These are phyloP conservation scores for Dinoponera quadriceps DNA, from an alignment of 1,140 invertebrate genomes.

Conservation along the genomic window DNA sequence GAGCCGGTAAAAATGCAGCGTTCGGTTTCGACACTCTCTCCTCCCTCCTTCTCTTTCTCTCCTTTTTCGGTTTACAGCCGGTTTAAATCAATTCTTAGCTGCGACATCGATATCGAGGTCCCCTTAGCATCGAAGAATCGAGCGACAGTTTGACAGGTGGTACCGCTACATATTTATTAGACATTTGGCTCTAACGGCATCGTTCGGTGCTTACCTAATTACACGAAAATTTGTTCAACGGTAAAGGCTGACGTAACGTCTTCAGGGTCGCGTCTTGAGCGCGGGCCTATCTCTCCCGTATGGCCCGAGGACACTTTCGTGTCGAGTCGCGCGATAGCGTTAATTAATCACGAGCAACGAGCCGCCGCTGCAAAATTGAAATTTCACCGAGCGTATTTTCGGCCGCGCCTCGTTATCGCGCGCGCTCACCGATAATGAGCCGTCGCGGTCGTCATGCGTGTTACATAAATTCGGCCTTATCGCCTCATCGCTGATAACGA, in stretches of 20 bases:
- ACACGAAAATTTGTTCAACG: slow-evolving; percentile 71
- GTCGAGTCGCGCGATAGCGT: background rate
- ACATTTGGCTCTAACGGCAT: slow-evolving; percentile 69
- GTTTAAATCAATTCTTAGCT: background rate
- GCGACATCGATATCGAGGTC: background rate
- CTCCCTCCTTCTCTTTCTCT: no score
- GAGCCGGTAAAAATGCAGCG: background rate
- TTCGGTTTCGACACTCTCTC: no score
- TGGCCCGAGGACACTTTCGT: background rate
- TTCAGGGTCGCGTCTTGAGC: background rate
- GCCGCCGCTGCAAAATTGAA: slow-evolving; percentile 8
- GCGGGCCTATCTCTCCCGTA: no score
- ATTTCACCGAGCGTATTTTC: slow-evolving; percentile 36
- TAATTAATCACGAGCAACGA: slow-evolving; percentile 24
- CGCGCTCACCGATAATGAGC: slow-evolving; percentile 35
- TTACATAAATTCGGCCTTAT: slow-evolving; percentile 54
- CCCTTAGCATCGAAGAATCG: background rate
- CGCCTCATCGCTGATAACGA: slow-evolving; percentile 26
- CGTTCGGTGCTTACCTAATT: slow-evolving; percentile 52
- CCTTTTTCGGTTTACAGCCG: no score
- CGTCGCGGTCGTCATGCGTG: background rate
- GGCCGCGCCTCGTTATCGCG: slow-evolving; percentile 12
- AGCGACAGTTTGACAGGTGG: background rate
- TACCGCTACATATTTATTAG: slow-evolving; percentile 50
- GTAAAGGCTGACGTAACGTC: slow-evolving; percentile 66